These are phyloP conservation scores for Jacana jacana DNA, from an alignment of 2,113 vertebrate species.

Conservation along the genomic window DNA sequence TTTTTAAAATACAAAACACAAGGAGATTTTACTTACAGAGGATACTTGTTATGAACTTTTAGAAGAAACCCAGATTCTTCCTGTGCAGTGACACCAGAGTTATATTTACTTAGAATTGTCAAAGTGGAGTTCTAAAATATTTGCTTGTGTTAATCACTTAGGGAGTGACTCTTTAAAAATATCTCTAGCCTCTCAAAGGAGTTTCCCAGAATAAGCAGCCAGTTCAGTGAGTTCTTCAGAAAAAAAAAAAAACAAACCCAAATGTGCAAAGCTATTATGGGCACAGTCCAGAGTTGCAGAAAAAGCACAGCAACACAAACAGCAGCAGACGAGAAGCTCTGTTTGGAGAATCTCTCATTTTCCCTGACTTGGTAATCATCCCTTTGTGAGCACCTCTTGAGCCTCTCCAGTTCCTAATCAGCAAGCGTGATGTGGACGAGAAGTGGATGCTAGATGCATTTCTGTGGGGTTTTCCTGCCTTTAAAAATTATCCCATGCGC, in stretches of 20 bases:
- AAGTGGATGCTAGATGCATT: background rate
- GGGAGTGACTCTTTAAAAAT: background rate
- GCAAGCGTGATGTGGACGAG: background rate
- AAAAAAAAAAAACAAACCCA: background rate
- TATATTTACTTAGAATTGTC: background rate
- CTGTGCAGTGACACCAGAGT: background rate
- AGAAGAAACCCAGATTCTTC: background rate
- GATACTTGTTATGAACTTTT: background rate
- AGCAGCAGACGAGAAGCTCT: background rate
- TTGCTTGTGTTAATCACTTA: background rate
- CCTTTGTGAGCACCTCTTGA: background rate
- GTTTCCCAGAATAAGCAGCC: background rate
- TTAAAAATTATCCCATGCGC: background rate
- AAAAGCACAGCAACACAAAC: background rate
- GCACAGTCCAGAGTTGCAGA: background rate
- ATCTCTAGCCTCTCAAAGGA: background rate
- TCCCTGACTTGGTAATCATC: background rate
- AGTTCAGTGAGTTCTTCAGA: background rate
- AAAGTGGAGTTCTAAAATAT: background rate
- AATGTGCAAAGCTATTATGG: background rate
- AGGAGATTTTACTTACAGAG: background rate
- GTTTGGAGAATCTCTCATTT: background rate
- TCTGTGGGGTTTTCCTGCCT: background rate
- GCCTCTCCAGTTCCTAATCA: constrained; percentile 1
- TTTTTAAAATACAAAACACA: background rate